Percentiles rank a stretch among this genome's conserved stretches.
These are phyloP conservation scores for Linnaemya tessellans DNA, from an alignment of 2,888 invertebrate species.

Conservation along the genomic window DNA sequence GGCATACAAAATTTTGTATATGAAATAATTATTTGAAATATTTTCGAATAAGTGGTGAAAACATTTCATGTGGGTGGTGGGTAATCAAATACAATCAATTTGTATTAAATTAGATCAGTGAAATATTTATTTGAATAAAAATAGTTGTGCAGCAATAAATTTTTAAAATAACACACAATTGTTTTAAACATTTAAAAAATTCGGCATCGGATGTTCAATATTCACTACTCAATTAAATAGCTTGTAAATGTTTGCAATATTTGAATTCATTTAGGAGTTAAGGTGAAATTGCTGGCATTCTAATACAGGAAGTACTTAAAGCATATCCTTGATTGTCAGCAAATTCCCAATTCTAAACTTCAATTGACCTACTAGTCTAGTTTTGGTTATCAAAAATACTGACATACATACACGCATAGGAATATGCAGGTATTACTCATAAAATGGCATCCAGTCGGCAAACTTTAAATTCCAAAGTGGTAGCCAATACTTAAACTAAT, in stretches of 20 bases:
- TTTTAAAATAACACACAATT: too few species aligned
- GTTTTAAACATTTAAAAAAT: too few species aligned
- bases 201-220: not conserved
- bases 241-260: not conserved
- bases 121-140: not conserved
- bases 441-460: not conserved
- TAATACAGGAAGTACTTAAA: not conserved
- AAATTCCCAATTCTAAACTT: not conserved
- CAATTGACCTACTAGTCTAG: conserved; percentile 43
- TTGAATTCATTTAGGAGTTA: not conserved
- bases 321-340: not conserved
- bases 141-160: too few species aligned
- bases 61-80: conserved; percentile 4
- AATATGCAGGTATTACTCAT: conserved; percentile 9
- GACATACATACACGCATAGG: not conserved
- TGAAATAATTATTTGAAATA: conserved; percentile 19
- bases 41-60: conserved; percentile 5
- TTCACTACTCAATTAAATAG: not conserved
- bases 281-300: not conserved
- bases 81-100: not conserved
- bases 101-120: not conserved
- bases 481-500: not conserved
- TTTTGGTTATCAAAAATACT: not conserved
- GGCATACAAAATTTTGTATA: conserved; percentile 5
- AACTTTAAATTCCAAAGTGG: not conserved